Evolutionary conservation across 2,113 vertebrate species (phyloP).

Genomic region (Gobius niger): DNA sequence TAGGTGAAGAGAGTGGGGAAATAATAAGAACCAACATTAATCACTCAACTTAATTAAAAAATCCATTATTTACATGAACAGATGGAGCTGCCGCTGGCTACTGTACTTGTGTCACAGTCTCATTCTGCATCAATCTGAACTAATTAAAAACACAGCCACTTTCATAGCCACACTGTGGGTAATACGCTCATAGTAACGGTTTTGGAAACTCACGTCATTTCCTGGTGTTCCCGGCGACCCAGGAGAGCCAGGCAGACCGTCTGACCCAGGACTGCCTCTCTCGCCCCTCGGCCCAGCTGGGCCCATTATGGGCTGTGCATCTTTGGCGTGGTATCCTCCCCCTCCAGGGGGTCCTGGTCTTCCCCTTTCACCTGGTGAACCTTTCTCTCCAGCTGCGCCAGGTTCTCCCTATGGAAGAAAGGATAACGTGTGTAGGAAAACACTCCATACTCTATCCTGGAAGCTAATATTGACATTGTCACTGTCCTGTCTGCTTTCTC

Average conservation of each 20-base stretch:
- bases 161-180: not conserved
- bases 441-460: not conserved
- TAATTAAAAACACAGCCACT: constrained; percentile 6
- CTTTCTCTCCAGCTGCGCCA: constrained; percentile 81
- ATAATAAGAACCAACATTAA: constrained; percentile 28
- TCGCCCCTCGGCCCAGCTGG: constrained; percentile 86
- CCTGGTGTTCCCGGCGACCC: constrained; percentile 85
- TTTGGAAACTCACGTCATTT: constrained; percentile 80
- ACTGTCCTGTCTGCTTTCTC: no score
- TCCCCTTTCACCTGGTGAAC: constrained; percentile 87
- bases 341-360: constrained; percentile 86
- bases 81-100: constrained; percentile 35
- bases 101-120: constrained; percentile 7
- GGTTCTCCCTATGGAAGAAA: constrained; percentile 82
- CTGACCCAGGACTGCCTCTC: constrained; percentile 82
- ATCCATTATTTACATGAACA: constrained; percentile 51
- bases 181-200: not conserved
- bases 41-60: constrained; percentile 46
- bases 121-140: constrained; percentile 6
- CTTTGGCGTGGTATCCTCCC: constrained; percentile 79
- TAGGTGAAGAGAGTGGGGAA: constrained; percentile 13
- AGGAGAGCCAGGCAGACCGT: constrained; percentile 75
- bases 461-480: no score
- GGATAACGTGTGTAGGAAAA: not conserved
- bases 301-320: constrained; percentile 84